Conservation (phyloP, 2,888 invertebrate species). For the Merodon equestris region DNA sequence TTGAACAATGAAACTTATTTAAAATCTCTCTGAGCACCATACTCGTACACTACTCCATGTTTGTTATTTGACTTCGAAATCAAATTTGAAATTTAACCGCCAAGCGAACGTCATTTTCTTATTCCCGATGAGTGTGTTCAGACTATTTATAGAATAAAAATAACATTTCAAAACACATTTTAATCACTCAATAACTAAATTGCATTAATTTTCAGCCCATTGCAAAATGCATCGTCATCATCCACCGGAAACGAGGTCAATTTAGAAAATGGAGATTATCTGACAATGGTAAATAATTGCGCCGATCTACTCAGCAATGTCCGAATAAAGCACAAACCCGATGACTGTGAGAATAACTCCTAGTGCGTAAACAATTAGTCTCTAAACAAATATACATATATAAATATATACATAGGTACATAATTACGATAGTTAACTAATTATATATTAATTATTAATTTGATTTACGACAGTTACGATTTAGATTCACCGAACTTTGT, state of each 20-base stretch:
- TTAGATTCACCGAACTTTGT: slow-evolving; percentile 2
- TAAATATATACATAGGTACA: no score
- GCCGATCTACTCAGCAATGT: slow-evolving; percentile 82
- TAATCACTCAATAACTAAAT: no score
- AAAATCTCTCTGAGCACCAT: no score
- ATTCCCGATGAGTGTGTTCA: no score
- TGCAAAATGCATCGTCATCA: slow-evolving; percentile 43
- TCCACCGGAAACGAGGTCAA: slow-evolving; percentile 72
- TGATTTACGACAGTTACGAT: slow-evolving; percentile 15
- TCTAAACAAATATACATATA: slow-evolving; percentile 36
- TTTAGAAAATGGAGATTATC: slow-evolving; percentile 79
- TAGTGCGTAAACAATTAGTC: slow-evolving; percentile 74
- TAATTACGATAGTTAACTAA: slow-evolving; percentile 59
- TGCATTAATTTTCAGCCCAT: slow-evolving; percentile 3
- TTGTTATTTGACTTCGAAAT: no score
- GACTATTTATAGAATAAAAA: no score
- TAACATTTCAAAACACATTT: no score
- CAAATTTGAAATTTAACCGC: no score
- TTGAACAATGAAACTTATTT: no score
- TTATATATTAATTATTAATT: slow-evolving; percentile 32
- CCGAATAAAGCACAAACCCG: slow-evolving; percentile 79
- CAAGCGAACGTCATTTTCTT: no score
- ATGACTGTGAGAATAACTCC: slow-evolving; percentile 79
- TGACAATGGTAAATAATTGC: slow-evolving; percentile 83
- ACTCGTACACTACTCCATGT: no score